These are phyloP conservation scores for Phylloscopus trochiloides DNA, from an alignment of 2,113 vertebrate genomes.

Conservation along the genomic window DNA sequence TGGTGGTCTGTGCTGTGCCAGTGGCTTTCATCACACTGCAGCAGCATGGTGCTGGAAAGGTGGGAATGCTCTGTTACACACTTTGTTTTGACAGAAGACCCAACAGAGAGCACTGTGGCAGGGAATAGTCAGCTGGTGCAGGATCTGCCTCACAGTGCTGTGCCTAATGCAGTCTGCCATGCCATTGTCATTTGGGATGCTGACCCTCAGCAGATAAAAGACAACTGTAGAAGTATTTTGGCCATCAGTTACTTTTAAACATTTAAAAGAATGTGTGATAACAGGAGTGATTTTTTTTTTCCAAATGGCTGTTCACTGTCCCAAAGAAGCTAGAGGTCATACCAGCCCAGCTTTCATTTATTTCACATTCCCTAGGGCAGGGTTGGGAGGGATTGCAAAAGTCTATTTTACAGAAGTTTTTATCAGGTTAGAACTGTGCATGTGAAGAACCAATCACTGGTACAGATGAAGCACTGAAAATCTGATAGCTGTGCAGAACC, in stretches of 20 bases:
- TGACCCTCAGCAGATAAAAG: background rate
- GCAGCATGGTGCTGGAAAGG: rapidly evolving
- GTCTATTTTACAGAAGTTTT: background rate
- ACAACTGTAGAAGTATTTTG: background rate
- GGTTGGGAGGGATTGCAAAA: background rate
- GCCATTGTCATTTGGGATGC: background rate
- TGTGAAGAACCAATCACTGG: background rate
- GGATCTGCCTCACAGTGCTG: background rate
- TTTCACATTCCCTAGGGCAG: background rate
- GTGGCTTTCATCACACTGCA: background rate
- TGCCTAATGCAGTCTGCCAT: background rate
- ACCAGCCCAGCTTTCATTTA: background rate
- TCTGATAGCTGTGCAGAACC: background rate
- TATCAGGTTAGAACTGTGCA: background rate
- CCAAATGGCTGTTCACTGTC: background rate
- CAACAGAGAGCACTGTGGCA: background rate
- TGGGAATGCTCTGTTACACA: background rate
- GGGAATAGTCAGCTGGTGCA: background rate
- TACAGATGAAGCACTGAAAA: background rate
- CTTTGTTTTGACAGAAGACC: background rate
- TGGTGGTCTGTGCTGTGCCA: background rate
- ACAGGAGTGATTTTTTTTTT: background rate
- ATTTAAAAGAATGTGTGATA: background rate
- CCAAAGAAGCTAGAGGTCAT: background rate
- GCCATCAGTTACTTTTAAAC: background rate